Conservation (phyloP, 1,140 invertebrate genomes). For the Dendrolimus punctatus region DNA sequence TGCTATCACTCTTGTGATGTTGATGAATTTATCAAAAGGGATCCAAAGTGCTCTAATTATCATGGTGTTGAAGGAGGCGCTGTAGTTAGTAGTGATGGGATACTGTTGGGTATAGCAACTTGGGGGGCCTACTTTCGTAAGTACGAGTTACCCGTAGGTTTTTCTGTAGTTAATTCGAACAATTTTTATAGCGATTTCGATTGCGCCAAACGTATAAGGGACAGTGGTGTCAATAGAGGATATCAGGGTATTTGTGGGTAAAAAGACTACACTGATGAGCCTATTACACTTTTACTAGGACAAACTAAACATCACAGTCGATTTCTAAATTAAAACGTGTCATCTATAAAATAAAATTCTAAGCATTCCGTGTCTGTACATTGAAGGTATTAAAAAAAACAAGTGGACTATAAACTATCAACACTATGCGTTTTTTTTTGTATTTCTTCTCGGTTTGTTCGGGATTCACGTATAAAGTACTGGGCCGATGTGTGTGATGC, state of each 20-base stretch:
- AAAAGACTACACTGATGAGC: neutral
- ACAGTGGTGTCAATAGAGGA: slow-evolving; percentile 17
- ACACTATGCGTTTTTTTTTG: no score
- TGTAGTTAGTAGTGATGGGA: slow-evolving; percentile 21
- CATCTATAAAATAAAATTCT: no score
- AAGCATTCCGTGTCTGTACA: no score
- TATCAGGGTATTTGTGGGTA: slow-evolving; percentile 33
- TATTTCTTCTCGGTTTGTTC: no score
- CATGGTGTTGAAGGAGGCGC: slow-evolving; percentile 37
- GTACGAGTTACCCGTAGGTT: slow-evolving; percentile 39
- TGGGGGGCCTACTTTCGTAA: slow-evolving; percentile 26
- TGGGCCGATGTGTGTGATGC: no score
- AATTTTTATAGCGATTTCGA: slow-evolving; percentile 28
- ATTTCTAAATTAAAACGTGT: no score
- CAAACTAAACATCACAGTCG: no score
- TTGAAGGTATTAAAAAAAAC: no score
- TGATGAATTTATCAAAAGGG: slow-evolving; percentile 10
- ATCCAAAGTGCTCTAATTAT: slow-evolving; percentile 19
- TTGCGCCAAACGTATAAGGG: slow-evolving; percentile 32
- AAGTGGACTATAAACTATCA: no score
- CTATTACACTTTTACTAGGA: no score
- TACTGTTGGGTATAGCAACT: slow-evolving; percentile 35
- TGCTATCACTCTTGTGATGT: slow-evolving; percentile 42
- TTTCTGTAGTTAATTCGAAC: slow-evolving; percentile 33
- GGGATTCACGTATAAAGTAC: no score